phyloP scores from a whole-genome alignment of 2,113 vertebrate species.

The Platanista minor region DNA sequence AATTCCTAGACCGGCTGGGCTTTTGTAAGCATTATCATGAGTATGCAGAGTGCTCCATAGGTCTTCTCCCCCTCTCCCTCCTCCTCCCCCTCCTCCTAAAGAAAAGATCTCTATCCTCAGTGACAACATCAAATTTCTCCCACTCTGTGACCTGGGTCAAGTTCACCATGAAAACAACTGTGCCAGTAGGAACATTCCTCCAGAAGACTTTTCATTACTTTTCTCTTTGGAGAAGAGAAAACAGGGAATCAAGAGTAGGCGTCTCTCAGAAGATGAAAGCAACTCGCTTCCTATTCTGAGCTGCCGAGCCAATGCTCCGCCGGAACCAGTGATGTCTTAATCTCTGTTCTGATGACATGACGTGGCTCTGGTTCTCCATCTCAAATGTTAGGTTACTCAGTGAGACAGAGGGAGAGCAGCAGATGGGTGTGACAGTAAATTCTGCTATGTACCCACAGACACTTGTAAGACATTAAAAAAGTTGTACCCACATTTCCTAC shows the following conservation, averaged over 20 bases:
- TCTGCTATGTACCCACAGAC: conserved; percentile 31
- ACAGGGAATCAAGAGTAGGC: background rate
- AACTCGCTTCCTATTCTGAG: background rate
- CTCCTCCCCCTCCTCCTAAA: background rate
- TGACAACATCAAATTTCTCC: background rate
- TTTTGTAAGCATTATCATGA: background rate
- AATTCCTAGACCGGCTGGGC: background rate
- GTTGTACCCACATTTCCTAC: conserved; percentile 14
- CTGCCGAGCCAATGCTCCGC: rapidly evolving
- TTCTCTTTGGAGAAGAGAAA: background rate
- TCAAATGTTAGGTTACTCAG: conserved; percentile 36
- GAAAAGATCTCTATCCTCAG: background rate
- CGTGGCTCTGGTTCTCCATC: background rate
- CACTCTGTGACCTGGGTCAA: background rate
- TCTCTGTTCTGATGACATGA: background rate
- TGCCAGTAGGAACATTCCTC: background rate
- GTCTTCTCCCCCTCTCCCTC: background rate
- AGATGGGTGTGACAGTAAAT: conserved; percentile 33
- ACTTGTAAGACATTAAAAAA: background rate
- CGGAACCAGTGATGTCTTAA: rapidly evolving
- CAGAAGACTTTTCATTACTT: background rate
- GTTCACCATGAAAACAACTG: background rate
- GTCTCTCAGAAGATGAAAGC: background rate
- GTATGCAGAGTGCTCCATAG: rapidly evolving
- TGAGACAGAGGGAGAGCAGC: background rate